Evolutionary conservation across 2,113 vertebrate species (phyloP).

Genomic region (human): DNA sequence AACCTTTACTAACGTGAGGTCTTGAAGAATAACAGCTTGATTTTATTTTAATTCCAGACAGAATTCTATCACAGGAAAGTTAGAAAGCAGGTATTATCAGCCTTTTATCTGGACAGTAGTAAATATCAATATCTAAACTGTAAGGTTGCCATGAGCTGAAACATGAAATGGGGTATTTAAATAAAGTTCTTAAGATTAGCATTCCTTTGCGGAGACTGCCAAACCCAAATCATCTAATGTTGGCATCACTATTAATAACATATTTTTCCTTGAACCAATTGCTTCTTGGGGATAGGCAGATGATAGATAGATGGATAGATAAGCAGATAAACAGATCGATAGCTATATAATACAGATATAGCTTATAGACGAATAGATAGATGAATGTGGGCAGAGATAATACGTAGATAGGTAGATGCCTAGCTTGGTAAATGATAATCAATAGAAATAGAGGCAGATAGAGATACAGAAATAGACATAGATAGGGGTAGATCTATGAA

Average conservation of each 20-base stretch:
- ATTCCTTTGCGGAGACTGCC: neutral
- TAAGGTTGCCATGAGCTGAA: neutral
- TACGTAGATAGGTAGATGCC: too few species aligned
- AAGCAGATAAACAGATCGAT: neutral
- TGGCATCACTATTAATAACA: neutral
- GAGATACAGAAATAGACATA: neutral
- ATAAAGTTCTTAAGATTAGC: neutral
- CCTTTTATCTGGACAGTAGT: fast-evolving
- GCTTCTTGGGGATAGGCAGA: neutral
- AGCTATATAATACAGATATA: neutral
- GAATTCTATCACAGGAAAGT: neutral
- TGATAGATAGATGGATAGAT: neutral
- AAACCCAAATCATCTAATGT: neutral
- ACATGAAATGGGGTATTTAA: neutral
- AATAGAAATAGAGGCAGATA: neutral
- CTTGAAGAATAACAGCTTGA: neutral
- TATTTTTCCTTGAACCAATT: neutral
- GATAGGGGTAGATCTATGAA: neutral
- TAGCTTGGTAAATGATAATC: too few species aligned
- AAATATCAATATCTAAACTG: neutral
- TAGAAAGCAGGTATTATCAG: fast-evolving
- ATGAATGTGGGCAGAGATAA: neutral
- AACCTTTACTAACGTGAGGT: neutral
- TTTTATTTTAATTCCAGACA: neutral
- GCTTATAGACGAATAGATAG: neutral